Base-by-base conservation (phyloP, 2,113 vertebrate species). In the Gymnocephalus cernua region DNA sequence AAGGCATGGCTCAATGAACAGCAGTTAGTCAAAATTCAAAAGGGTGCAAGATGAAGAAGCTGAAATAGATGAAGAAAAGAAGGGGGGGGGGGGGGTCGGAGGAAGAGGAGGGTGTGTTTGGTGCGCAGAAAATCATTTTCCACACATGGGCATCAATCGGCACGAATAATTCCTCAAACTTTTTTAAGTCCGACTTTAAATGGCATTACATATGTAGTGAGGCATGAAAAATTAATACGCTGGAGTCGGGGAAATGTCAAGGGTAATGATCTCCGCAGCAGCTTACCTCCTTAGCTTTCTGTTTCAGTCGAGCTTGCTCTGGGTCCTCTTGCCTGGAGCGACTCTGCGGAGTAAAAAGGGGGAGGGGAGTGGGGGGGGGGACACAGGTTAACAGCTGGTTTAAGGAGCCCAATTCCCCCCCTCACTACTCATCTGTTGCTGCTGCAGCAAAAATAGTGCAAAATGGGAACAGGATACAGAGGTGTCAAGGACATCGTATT, bases 211-310 rank as follows among this genome's bases (percentile, higher is more conserved):
- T 96, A 97, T 97, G 97, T 96, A 97, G 95, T 87, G 93, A 91
- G 93, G 95, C 97, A 98, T 99, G 95, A 99, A 98, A 98, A 96
- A 97, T 98, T 97, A 96, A 99, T 97, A 96, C 86, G 86, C 89
- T 78, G 84, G 91, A 97, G 96, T 96, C 96, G 95, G 96, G 96
- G 92, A 94, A 98, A 99, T 97, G 97, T 98, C 97, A 97, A 96
- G 96, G 95, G 95, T 97, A 97, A 97, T 96, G 97, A 98, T 97
- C 96, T 96, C 94, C 84, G 90, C 92, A 89, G 92, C 93, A 88
- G 95, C 96, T 96, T 96, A 98, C 96, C 97, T 98, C 97, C 95
- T 97, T 97, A 92, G 96, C 96, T 96, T 97, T 99, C 95, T 97
- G 96, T 96, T 98, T 97, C 94, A 96, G 95, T 88, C 95, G 95